Evolutionary conservation across 1,140 invertebrate species (phyloP).

Genomic region (Liolophura sinensis): DNA sequence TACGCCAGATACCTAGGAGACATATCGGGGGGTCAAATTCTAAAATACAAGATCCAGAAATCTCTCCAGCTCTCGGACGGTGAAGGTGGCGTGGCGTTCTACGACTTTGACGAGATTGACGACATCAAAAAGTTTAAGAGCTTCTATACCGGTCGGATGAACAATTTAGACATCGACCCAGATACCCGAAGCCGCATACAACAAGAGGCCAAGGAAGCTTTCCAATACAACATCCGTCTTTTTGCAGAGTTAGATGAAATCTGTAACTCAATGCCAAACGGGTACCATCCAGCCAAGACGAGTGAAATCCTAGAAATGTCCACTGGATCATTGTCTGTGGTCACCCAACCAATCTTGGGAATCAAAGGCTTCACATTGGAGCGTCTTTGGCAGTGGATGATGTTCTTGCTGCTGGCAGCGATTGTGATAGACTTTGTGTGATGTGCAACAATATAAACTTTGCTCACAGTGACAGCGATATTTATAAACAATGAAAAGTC

Average conservation of each 20-base stretch:
- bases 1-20: conserved; percentile 12
- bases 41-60: conserved; percentile 11
- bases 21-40: conserved; percentile 10
- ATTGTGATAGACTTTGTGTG: too few species aligned
- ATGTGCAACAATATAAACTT: too few species aligned
- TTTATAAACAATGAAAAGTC: too few species aligned
- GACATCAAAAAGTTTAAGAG: conserved; percentile 7
- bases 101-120: conserved; percentile 9
- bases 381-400: too few species aligned
- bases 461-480: too few species aligned
- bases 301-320: too few species aligned
- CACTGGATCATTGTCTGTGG: too few species aligned
- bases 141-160: conserved; percentile 9
- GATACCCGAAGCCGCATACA: background rate
- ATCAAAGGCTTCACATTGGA: too few species aligned
- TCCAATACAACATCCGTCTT: conserved; percentile 11
- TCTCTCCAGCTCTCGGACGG: background rate
- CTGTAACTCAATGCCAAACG: too few species aligned
- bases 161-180: background rate
- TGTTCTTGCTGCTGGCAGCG: too few species aligned
- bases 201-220: conserved; percentile 1
- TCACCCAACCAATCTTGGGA: too few species aligned
- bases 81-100: conserved; percentile 8
- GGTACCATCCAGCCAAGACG: too few species aligned
- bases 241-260: conserved; percentile 7